Conservation (phyloP, 2,113 vertebrate species). For the Eleginops maclovinus region DNA sequence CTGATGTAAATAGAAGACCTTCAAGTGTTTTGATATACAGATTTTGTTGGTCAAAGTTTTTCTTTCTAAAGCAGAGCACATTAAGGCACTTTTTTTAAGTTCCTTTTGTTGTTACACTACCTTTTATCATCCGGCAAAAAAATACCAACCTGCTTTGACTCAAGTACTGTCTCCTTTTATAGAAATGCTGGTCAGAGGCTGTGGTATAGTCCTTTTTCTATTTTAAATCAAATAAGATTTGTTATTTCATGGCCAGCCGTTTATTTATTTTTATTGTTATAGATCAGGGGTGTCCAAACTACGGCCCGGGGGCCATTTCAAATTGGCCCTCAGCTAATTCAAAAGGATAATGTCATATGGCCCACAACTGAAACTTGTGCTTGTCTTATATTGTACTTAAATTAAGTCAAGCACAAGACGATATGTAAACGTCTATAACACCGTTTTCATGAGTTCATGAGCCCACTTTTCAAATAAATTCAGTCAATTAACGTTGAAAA, state of each 20-base stretch:
- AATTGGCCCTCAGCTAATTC: too few species aligned
- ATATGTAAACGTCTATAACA: too few species aligned
- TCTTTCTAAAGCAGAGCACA: background rate
- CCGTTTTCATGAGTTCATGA: too few species aligned
- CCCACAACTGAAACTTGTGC: too few species aligned
- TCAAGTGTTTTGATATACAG: slow-evolving; percentile 9
- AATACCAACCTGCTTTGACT: background rate
- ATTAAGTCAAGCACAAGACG: too few species aligned
- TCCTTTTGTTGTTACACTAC: slow-evolving; percentile 1
- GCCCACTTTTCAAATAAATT: too few species aligned
- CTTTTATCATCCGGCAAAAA: background rate
- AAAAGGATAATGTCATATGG: too few species aligned
- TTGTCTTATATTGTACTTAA: too few species aligned
- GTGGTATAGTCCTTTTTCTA: background rate
- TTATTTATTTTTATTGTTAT: background rate
- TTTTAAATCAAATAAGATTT: background rate
- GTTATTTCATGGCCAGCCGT: background rate
- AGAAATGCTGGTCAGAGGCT: background rate
- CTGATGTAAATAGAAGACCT: slow-evolving; percentile 1
- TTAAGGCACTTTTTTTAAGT: background rate
- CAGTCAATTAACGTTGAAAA: too few species aligned
- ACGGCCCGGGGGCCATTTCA: too few species aligned
- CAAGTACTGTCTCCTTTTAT: too few species aligned
- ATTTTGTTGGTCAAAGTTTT: background rate
- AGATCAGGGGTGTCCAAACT: too few species aligned